phyloP scores from a whole-genome alignment of 2,888 invertebrate genomes.

The Pasiphila rectangulata region DNA sequence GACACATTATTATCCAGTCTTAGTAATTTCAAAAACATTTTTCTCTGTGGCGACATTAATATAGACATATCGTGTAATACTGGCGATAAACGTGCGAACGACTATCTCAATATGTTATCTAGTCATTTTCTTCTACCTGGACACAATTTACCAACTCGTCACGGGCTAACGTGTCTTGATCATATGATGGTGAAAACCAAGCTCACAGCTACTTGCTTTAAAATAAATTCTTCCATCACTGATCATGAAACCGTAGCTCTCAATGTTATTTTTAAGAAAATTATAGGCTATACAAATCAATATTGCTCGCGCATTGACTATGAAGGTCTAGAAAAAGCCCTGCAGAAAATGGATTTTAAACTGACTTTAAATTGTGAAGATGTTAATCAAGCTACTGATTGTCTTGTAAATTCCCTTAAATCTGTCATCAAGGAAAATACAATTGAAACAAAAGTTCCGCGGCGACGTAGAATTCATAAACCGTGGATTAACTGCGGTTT shows the following conservation, averaged over 20 bases:
- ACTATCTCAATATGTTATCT: slow-evolving; percentile 28
- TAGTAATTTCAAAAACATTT: slow-evolving; percentile 19
- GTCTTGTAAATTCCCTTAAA: neutral
- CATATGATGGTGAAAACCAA: slow-evolving; percentile 27
- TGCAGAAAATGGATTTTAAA: neutral
- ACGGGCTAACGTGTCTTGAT: too few species aligned
- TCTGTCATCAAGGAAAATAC: neutral
- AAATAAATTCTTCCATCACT: too few species aligned
- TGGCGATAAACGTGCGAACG: neutral
- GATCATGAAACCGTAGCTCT: neutral
- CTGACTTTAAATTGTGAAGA: neutral
- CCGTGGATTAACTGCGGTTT: neutral
- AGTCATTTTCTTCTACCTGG: slow-evolving; percentile 30
- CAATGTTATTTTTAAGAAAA: neutral
- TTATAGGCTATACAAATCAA: neutral
- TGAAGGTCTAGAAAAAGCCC: neutral
- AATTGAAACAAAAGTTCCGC: neutral
- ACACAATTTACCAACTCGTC: slow-evolving; percentile 23
- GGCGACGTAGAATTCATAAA: neutral
- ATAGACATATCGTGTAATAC: slow-evolving; percentile 8
- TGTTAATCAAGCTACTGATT: neutral
- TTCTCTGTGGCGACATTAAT: slow-evolving; percentile 33
- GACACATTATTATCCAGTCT: neutral
- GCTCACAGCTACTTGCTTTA: slow-evolving; percentile 6
- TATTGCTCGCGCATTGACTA: neutral